Conservation (phyloP, 1,140 invertebrate species). For the Hypsibius dujardini region DNA sequence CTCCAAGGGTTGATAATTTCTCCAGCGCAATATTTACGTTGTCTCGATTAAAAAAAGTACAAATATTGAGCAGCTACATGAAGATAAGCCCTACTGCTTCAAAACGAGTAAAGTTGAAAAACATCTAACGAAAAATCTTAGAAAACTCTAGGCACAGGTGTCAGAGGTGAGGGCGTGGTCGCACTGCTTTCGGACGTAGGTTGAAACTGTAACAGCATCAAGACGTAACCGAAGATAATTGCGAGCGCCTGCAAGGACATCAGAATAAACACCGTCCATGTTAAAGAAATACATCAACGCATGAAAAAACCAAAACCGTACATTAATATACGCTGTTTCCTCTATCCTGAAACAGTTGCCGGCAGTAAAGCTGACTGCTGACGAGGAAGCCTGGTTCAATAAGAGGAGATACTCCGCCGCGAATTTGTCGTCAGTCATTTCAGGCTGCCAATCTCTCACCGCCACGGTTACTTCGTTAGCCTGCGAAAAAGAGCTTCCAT, state of each 20-base stretch:
- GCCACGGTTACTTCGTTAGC: background rate
- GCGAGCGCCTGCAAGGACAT: slow-evolving; percentile 4
- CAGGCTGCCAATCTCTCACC: background rate
- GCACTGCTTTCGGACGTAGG: background rate
- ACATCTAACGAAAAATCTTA: no score
- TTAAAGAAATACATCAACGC: no score
- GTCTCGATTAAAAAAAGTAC: no score
- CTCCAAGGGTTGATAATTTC: no score
- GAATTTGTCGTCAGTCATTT: background rate
- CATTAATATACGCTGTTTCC: slow-evolving; percentile 6
- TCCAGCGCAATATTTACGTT: no score
- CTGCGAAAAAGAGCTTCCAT: background rate
- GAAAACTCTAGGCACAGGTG: no score
- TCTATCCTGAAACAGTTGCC: background rate
- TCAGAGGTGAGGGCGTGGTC: no score
- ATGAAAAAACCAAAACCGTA: background rate
- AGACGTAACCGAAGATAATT: background rate
- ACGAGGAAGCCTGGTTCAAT: background rate
- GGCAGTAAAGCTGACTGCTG: background rate
- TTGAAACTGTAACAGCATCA: background rate
- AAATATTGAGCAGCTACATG: no score
- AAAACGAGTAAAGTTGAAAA: no score
- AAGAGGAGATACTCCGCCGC: background rate
- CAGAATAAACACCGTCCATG: background rate
- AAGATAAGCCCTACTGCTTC: no score